A percentile compares a stretch with the other conserved stretches of the same genome.
Evolutionary conservation across 2,113 vertebrate species (phyloP).

Genomic region (Vulpes lagopus): DNA sequence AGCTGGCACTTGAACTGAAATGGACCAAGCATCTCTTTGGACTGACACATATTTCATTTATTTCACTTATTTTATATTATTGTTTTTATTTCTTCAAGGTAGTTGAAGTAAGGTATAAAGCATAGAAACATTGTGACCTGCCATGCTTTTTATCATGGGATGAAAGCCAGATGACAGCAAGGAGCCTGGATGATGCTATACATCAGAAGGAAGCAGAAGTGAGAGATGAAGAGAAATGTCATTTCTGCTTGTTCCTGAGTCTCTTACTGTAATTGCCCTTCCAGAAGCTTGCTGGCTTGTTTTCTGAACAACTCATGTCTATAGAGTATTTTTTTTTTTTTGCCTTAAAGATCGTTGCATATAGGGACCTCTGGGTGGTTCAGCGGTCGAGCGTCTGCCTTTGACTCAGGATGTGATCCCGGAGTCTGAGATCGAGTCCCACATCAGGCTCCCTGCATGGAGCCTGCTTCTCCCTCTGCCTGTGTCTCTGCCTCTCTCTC

Average conservation of each 20-base stretch:
- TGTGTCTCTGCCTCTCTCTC: too few relatives aligned
- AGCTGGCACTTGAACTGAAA: not conserved
- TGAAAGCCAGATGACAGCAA: not conserved
- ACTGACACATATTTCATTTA: not conserved
- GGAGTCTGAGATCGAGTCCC: too few relatives aligned
- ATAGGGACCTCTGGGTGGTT: too few relatives aligned
- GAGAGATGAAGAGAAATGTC: not conserved
- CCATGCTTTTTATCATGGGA: not conserved
- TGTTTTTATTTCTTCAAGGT: not conserved
- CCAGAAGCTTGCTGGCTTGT: not conserved
- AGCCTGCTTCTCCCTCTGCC: too few relatives aligned
- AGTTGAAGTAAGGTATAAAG: not conserved
- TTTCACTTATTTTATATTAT: too few relatives aligned
- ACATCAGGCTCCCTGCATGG: too few relatives aligned
- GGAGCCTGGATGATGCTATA: not conserved
- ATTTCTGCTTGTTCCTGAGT: not conserved
- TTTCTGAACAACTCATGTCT: not conserved
- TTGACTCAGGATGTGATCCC: too few relatives aligned
- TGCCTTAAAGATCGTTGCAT: not conserved
- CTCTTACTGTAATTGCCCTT: not conserved
- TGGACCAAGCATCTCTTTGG: not conserved
- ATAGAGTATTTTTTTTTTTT: not conserved
- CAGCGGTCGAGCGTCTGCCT: too few relatives aligned
- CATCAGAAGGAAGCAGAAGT: not conserved
- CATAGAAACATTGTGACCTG: not conserved